A percentile compares a stretch with the other conserved stretches of the same genome.
phyloP scores from a whole-genome alignment of 1,140 invertebrate species.

The Ceratina japonica region DNA sequence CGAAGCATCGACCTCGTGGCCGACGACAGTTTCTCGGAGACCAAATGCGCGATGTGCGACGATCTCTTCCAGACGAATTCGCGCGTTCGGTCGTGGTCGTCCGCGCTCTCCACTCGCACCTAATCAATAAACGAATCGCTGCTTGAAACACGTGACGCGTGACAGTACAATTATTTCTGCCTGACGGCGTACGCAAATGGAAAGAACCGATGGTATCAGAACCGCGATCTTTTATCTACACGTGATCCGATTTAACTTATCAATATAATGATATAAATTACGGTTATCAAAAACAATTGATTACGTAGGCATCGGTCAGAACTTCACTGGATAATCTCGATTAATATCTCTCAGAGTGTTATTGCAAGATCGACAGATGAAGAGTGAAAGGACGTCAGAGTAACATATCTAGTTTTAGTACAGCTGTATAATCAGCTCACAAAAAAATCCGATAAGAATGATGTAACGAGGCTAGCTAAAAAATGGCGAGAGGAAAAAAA shows the following conservation, averaged over 20 bases:
- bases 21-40: constrained; percentile 87
- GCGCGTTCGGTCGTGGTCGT: constrained; percentile 89
- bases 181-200: background rate
- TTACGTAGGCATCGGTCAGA: background rate
- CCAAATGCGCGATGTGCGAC: constrained; percentile 88
- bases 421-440: no score
- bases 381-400: background rate
- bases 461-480: background rate
- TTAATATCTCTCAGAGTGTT: no score
- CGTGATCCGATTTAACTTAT: background rate
- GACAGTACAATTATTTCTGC: background rate
- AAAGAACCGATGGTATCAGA: background rate
- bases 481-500: background rate
- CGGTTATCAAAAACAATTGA: background rate
- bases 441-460: background rate
- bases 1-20: constrained; percentile 88
- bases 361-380: background rate
- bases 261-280: background rate
- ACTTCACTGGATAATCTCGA: background rate
- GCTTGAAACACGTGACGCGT: no score
- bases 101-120: constrained; percentile 89
- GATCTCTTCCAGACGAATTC: constrained; percentile 90
- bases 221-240: background rate
- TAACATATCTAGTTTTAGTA: background rate
- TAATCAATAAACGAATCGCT: constrained; percentile 67